Evolutionary conservation across 1,140 invertebrate species (phyloP), one percentile per base, ranked within the genome.

Genomic region (Monomorium pharaonis): DNA sequence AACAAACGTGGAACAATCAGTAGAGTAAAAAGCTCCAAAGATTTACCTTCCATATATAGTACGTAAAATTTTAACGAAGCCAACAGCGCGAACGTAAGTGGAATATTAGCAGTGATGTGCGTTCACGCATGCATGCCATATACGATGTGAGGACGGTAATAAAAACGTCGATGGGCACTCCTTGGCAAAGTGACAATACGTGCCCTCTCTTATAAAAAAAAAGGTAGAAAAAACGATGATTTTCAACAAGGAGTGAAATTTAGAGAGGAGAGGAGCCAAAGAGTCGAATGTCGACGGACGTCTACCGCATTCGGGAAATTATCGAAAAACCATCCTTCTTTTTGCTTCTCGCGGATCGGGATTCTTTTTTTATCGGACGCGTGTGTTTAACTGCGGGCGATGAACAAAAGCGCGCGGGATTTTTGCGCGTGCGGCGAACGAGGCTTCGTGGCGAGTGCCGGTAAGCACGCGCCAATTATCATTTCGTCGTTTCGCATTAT

Each of bases 271-370:
- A 70, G 24, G 10, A 33, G 51, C 24, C 37, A 9, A 72, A 72
- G n/a, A n/a, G 65, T 72, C 44, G 62, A 67, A 54, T 69, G 62
- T 69, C 49, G 65, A 10, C 37, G 65, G 18, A 81, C 51, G 24
- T 81, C 65, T 56, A 83, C 69, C 56, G 54, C n/a, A 27, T 58
- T 65, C 49, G 67, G 18, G 51, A 74, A 83, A 83, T 83, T 72
- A 83, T 83, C 67, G 78, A 83, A 83, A 83, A 83, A 58, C 78
- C 78, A 83, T 83, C 51, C n/a, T 74, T 83, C 78, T 84, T 76
- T 84, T 77, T 84, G 58, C 18, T 44, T 58, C 56, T 30, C 24
- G 18, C 30, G 24, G 72, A 1, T 7, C 44, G 42, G 12, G 16
- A 7, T 49, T 63, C 77, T 77, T 77, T 49, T 63, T 84, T 77